Evolutionary conservation across 2,797 vertebrate genomes (phyloP).

Genomic region (Pseudomugil tenellus): DNA sequence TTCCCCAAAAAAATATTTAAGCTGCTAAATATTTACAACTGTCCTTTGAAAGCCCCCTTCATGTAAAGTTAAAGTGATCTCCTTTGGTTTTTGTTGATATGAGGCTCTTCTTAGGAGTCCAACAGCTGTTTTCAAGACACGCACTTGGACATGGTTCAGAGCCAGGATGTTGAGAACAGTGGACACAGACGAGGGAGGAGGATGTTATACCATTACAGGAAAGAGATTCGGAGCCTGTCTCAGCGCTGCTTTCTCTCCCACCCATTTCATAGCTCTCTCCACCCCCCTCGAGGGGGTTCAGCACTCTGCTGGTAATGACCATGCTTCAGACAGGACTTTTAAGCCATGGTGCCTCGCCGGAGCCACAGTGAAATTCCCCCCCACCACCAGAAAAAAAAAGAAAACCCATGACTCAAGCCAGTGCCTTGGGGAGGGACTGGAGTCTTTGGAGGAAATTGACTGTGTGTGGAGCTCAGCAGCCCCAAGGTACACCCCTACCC

Average conservation of each 20-base stretch:
- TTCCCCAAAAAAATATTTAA: slow-evolving; percentile 34
- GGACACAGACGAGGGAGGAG: slow-evolving; percentile 46
- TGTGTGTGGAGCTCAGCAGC: slow-evolving; percentile 66
- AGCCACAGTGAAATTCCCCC: slow-evolving; percentile 63
- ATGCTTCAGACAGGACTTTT: slow-evolving; percentile 75
- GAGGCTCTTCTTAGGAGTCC: slow-evolving; percentile 41
- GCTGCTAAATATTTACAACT: slow-evolving; percentile 45
- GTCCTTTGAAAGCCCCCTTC: slow-evolving; percentile 46
- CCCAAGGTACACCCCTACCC: slow-evolving; percentile 67
- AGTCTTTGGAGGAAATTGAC: slow-evolving; percentile 72
- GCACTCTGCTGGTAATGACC: slow-evolving; percentile 76
- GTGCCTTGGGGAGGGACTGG: slow-evolving; percentile 55
- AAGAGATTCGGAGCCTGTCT: slow-evolving; percentile 65
- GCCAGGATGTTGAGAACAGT: slow-evolving; percentile 49
- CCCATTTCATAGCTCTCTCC: slow-evolving; percentile 31
- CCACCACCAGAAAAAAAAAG: slow-evolving; percentile 35
- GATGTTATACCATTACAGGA: slow-evolving; percentile 63
- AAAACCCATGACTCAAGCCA: slow-evolving; percentile 62
- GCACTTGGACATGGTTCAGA: slow-evolving; percentile 50
- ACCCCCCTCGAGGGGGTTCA: slow-evolving; percentile 56
- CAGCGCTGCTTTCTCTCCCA: slow-evolving; percentile 49
- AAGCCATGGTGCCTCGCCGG: slow-evolving; percentile 62
- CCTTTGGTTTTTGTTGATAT: slow-evolving; percentile 42
- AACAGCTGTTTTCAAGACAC: slow-evolving; percentile 65
- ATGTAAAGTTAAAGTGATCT: slow-evolving; percentile 43